A percentile compares a stretch with the other conserved stretches of the same genome.
Conservation (phyloP, 2,888 invertebrate genomes). For the Ectobius pallidus region DNA sequence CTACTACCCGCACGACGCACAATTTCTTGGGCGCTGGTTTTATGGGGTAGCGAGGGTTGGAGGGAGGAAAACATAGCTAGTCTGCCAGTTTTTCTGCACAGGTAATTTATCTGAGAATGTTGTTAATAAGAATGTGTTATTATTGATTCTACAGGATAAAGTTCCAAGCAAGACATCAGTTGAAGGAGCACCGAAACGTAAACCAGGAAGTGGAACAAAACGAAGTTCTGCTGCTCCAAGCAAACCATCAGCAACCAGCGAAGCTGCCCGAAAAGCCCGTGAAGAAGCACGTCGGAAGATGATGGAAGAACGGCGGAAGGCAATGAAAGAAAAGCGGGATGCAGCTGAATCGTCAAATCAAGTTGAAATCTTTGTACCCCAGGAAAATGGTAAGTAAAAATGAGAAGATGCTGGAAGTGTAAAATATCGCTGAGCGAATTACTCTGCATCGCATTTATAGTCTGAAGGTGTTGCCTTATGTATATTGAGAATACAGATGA, state of each 20-base stretch:
- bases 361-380: constrained; percentile 41
- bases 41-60: too few relatives aligned
- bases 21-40: too few relatives aligned
- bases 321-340: constrained; percentile 53
- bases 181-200: constrained; percentile 11
- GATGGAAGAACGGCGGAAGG: constrained; percentile 74
- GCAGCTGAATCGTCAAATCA: constrained; percentile 17
- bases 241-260: constrained; percentile 39
- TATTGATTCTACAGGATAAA: background rate
- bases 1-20: too few relatives aligned
- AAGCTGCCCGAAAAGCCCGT: constrained; percentile 52
- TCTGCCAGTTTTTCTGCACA: background rate
- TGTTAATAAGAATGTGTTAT: background rate
- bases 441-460: too few relatives aligned
- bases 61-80: too few relatives aligned
- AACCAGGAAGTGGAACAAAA: background rate
- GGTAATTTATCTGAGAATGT: too few relatives aligned
- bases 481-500: too few relatives aligned
- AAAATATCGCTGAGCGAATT: too few relatives aligned
- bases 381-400: constrained; percentile 38
- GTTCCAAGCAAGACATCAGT: constrained; percentile 2
- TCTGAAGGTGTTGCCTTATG: too few relatives aligned
- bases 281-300: constrained; percentile 76
- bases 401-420: background rate
- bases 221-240: background rate